Conservation (phyloP, 2,113 vertebrate species). For the Girardinichthys multiradiatus region DNA sequence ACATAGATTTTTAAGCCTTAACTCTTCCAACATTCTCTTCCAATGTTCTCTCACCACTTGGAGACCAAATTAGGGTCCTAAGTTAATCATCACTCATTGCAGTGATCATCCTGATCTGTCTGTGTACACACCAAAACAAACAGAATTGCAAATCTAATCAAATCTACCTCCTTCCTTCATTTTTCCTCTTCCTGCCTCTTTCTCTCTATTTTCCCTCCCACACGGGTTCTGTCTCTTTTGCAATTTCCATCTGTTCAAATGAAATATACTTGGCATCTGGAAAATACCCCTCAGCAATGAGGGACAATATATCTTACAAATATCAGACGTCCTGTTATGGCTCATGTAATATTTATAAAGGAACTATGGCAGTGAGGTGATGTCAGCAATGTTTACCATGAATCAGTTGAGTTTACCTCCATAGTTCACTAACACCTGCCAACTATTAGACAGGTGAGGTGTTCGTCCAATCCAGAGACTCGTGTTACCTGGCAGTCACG, state of each 20-base stretch:
- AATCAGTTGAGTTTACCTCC: conserved; percentile 67
- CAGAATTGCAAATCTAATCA: conserved; percentile 20
- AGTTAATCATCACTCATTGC: conserved; percentile 49
- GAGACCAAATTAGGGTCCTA: conserved; percentile 13
- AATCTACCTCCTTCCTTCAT: conserved; percentile 34
- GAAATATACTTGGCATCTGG: conserved; percentile 76
- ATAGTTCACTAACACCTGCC: conserved; percentile 60
- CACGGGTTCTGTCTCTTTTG: conserved; percentile 60
- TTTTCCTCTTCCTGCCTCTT: conserved; percentile 8
- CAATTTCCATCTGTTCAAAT: conserved; percentile 78
- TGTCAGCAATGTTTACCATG: conserved; percentile 68
- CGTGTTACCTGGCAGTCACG: conserved; percentile 48
- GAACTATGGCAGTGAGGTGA: conserved; percentile 61
- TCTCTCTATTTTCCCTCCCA: conserved; percentile 44
- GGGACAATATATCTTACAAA: conserved; percentile 80
- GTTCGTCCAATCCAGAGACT: conserved; percentile 48
- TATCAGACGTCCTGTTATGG: conserved; percentile 66
- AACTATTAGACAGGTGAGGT: conserved; percentile 59
- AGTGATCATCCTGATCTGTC: conserved; percentile 27
- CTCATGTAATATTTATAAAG: conserved; percentile 79
- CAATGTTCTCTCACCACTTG: conserved; percentile 22
- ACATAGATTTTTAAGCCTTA: background rate
- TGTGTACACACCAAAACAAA: conserved; percentile 23
- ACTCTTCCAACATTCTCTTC: background rate
- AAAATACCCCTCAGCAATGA: conserved; percentile 75